Evolutionary conservation across 2,888 invertebrate genomes (phyloP), one percentile per base, ranked within the genome.

Genomic region (Megaustenia siamemsis): DNA sequence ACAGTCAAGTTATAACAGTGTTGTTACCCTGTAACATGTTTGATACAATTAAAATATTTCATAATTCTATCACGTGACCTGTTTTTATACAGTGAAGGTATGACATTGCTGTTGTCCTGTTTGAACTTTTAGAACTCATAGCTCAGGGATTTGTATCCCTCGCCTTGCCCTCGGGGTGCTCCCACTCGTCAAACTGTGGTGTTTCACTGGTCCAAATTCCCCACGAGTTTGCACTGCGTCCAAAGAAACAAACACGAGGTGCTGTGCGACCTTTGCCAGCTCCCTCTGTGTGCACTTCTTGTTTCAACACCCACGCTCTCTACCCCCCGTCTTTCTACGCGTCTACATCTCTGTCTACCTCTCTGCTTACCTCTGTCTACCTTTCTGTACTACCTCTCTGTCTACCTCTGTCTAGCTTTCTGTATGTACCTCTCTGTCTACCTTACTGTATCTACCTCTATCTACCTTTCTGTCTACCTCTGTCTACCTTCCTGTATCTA

Each of bases 211-310:
- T 63, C 78, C 68, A 66, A 24, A 68, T 80, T 66, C 80, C 80
- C 35, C 2, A 8, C 21, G 66, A 49, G 80, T 69, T 80, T 80
- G 80, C 69, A 53, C 80, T 12, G 28, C 80, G 80, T 69, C 68
- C 56, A 49, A 49, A 38, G 68, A 45, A 49, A 35, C 32, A 76
- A 76, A 76, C 56, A 76, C n/a, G 56, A 76, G 76, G 76, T 56
- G 38, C 35, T 35, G 56, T 21, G 6, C 38, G 76, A 56, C 76
- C 76, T 69, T 69, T 24, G 38, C 69, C 38, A 2, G 38, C n/a
- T 40, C 38, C 40, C 40, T 24, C 10, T 40, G 10, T 69, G 5
- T 38, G 18, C 21, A 40, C 24, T 40, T 40, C 24, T 40, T 69
- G 1, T 69, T 40, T 10, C 40, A 69, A 38, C 40, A 38, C 21